Conservation (phyloP, 2,113 vertebrate genomes). For the Erythrocercus mccallii region DNA sequence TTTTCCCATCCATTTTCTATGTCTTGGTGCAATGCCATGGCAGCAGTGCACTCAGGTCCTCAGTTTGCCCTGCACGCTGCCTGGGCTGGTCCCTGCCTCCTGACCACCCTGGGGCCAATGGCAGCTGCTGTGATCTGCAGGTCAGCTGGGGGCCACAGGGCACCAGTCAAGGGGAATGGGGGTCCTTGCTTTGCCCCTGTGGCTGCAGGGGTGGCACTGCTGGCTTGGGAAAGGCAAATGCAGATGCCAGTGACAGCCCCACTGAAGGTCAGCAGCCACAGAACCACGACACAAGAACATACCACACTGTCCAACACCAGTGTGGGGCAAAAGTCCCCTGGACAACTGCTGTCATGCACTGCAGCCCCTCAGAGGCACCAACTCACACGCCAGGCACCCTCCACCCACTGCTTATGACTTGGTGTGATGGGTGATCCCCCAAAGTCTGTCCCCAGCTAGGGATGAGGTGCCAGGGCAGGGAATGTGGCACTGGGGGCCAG, state of each 20-base stretch:
- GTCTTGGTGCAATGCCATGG: background rate
- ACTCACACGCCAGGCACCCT: fast-evolving
- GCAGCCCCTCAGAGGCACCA: background rate
- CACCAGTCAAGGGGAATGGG: fast-evolving
- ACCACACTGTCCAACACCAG: fast-evolving
- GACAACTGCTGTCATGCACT: fast-evolving
- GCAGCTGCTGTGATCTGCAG: background rate
- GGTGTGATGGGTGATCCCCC: fast-evolving
- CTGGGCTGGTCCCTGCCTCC: background rate
- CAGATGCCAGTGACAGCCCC: fast-evolving
- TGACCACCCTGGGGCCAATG: fast-evolving
- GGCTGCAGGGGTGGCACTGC: background rate
- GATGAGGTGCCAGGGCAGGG: background rate
- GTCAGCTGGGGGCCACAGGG: background rate
- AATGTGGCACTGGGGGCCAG: background rate
- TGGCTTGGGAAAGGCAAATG: background rate
- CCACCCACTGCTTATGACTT: background rate
- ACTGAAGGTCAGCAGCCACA: background rate
- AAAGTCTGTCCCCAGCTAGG: background rate
- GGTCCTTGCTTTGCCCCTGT: background rate
- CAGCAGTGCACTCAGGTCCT: background rate
- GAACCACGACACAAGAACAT: background rate
- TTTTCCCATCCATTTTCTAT: background rate
- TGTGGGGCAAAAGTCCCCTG: background rate
- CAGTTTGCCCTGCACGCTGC: background rate